These are phyloP conservation scores for Cydia fagiglandana DNA, from an alignment of 1,140 invertebrate species.

Conservation along the genomic window DNA sequence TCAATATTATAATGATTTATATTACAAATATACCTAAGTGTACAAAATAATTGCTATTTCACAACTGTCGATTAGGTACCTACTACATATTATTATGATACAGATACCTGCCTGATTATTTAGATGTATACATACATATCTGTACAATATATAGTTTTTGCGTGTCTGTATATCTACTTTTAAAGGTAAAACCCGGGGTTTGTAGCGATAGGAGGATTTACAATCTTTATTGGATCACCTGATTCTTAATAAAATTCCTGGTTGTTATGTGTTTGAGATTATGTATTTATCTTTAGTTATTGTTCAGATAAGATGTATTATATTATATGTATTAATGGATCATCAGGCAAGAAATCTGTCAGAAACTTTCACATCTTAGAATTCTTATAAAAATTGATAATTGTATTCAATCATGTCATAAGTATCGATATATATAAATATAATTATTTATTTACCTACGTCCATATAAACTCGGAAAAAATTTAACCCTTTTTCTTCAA, in stretches of 20 bases:
- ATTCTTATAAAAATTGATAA: too few relatives aligned
- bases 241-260: not conserved
- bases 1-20: too few relatives aligned
- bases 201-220: not conserved
- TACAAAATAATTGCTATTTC: not conserved
- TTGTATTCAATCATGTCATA: too few relatives aligned
- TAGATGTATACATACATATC: slow-evolving; percentile 24
- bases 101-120: not conserved
- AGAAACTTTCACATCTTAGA: too few relatives aligned
- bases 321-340: not conserved
- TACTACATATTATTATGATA: not conserved
- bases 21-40: too few relatives aligned
- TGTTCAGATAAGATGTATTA: not conserved
- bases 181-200: not conserved
- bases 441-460: too few relatives aligned
- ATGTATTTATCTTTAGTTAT: not conserved
- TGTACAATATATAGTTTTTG: slow-evolving; percentile 2
- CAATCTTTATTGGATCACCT: slow-evolving; percentile 28
- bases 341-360: too few relatives aligned
- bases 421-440: too few relatives aligned
- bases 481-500: too few relatives aligned
- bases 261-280: not conserved
- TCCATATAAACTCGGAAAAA: too few relatives aligned
- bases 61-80: not conserved
- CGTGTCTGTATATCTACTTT: not conserved